Conservation (phyloP, 2,797 vertebrate genomes). For the Rousettus madagascariensis region DNA sequence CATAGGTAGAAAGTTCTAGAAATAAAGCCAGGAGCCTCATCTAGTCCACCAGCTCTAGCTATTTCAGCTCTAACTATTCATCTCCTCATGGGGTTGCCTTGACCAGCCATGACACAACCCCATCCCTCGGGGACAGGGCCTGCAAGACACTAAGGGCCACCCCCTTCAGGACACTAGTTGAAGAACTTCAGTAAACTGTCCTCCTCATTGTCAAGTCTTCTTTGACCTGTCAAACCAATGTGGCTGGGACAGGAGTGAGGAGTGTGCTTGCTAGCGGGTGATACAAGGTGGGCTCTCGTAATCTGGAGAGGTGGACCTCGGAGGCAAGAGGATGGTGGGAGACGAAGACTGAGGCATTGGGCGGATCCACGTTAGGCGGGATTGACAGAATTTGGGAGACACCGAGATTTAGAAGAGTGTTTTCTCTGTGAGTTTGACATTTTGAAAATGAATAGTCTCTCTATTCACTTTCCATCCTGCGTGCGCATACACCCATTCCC, state of each 20-base stretch:
- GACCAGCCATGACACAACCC: no score
- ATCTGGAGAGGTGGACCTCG: not conserved
- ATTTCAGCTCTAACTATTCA: not conserved
- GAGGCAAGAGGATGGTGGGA: not conserved
- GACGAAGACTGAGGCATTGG: rapidly evolving
- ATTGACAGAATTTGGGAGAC: not conserved
- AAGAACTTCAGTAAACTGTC: not conserved
- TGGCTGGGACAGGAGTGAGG: not conserved
- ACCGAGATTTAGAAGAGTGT: not conserved
- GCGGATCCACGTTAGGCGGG: not conserved
- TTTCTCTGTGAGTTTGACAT: not conserved
- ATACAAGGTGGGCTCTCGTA: not conserved
- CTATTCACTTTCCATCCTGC: not conserved
- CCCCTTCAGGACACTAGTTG: not conserved
- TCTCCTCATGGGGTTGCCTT: not conserved
- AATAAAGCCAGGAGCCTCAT: not conserved
- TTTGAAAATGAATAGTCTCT: not conserved
- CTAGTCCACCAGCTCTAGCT: not conserved
- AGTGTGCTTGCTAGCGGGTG: not conserved
- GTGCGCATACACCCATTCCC: not conserved
- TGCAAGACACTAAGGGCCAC: not conserved
- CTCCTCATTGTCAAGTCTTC: not conserved
- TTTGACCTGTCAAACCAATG: not conserved
- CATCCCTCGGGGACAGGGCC: no score
- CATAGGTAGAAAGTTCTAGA: not conserved